Evolutionary conservation across 2,888 invertebrate genomes (phyloP).

Genomic region (Drosophila mettleri): DNA sequence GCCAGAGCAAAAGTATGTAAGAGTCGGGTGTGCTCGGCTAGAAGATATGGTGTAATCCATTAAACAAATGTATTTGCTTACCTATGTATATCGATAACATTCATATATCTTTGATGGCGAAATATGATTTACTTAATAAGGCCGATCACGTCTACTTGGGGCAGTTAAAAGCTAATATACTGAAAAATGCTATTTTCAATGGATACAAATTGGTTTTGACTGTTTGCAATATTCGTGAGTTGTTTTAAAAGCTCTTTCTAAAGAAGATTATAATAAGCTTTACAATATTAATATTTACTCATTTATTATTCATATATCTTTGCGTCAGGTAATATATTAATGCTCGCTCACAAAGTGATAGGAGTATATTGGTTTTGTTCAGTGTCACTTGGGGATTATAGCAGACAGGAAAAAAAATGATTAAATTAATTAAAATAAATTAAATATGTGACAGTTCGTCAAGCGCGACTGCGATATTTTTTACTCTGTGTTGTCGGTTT

Average conservation of each 20-base stretch:
- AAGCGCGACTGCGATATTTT: background rate
- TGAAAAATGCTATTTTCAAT: no score
- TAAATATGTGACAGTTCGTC: no score
- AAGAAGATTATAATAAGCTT: background rate
- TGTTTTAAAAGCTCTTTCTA: conserved; percentile 1
- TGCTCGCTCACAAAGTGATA: rapidly evolving
- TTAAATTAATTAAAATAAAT: no score
- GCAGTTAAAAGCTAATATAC: background rate
- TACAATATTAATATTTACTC: background rate
- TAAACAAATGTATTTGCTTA: no score
- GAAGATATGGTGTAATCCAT: no score
- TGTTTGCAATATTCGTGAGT: background rate
- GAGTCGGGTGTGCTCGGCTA: background rate
- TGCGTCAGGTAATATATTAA: background rate
- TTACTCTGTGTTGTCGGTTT: background rate
- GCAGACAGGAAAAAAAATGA: no score
- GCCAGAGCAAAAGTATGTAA: background rate
- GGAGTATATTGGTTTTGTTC: background rate
- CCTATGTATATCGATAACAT: no score
- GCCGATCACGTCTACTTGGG: background rate
- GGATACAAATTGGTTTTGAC: background rate
- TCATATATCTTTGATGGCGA: no score
- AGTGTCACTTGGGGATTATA: no score
- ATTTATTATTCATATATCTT: conserved; percentile 2
- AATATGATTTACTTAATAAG: no score